Base-by-base conservation (phyloP, 2,888 invertebrate genomes). In the Mythimna vitellina region DNA sequence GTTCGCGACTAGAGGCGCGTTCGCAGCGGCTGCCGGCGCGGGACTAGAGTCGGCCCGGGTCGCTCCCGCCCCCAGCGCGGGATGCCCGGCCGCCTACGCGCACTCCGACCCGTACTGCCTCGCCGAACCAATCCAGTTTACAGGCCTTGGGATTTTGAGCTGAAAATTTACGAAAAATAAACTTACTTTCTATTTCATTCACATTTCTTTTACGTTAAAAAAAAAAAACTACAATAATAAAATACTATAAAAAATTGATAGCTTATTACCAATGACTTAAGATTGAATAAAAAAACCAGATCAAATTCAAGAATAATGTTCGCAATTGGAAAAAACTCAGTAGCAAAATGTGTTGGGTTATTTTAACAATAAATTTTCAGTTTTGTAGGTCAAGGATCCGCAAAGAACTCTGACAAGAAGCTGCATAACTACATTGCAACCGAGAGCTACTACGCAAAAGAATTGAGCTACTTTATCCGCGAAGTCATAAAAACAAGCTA, bases 1-100 rank as follows among this genome's bases (percentile, higher is more conserved):
- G 65, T 63, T 64, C 60, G 68, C 78, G 74, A 62, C 73, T 80
- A 81, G 84, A 88, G 85, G 89, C 88, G 91, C 87, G 87, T 84
- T 87, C 91, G 88, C 85, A 86, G 84, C 88, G 90, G 85, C 89
- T 89, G 87, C 88, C 88, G 88, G 86, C 90, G 89, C 91, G 90
- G 88, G 81, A 93, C 93, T 93, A 86, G 88, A 68, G 46, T 38
- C 58, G 63, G 85, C 88, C 89, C 90, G 89, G 90, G 91, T 88
- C 80, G 86, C 87, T 81, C 82, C 87, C 89, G 81, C 81, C 80
- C 75, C 77, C 68, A 71, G 73, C 75, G 65, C 75, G 70, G 62
- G 62, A 83, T 70, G 77, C 74, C 80, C 80, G 79, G 79, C 81
- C 82, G 70, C 78, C 76, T 78, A 86, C 78, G 84, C 78, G 77